Evolutionary conservation across 2,888 invertebrate species (phyloP).

Genomic region (Sepioteuthis lessoniana): DNA sequence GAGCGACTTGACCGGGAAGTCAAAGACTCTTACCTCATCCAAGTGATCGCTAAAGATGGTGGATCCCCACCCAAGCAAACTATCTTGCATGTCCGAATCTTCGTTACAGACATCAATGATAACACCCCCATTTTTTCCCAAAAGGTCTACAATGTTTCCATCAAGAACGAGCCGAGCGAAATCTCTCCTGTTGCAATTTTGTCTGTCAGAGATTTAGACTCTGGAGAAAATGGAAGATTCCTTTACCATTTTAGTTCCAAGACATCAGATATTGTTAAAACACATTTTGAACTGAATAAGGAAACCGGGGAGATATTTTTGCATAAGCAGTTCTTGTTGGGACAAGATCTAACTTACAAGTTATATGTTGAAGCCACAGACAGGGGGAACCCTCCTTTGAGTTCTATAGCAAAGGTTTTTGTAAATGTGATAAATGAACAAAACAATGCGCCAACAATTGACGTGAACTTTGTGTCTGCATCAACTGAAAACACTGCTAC

Average conservation of each 20-base stretch:
- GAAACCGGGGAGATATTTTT: not conserved
- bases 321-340: constrained; percentile 23
- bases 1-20: constrained; percentile 33
- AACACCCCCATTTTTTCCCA: not conserved
- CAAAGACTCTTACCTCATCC: not conserved
- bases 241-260: not conserved
- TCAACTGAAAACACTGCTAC: not conserved
- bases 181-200: not conserved
- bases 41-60: constrained; percentile 33
- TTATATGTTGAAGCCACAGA: not conserved
- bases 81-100: not conserved
- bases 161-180: constrained; percentile 16
- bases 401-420: not conserved
- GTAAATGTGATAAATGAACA: not conserved
- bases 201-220: not conserved
- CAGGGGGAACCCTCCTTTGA: not conserved
- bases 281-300: not conserved
- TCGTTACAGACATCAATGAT: not conserved
- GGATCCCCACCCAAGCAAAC: not conserved
- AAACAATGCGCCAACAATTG: not conserved
- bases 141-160: constrained; percentile 15
- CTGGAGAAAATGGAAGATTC: not conserved
- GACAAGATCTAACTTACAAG: not conserved
- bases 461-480: not conserved
- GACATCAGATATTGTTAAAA: not conserved